Evolutionary conservation across 2,888 invertebrate genomes (phyloP).

Genomic region (Isotomurus palustris): DNA sequence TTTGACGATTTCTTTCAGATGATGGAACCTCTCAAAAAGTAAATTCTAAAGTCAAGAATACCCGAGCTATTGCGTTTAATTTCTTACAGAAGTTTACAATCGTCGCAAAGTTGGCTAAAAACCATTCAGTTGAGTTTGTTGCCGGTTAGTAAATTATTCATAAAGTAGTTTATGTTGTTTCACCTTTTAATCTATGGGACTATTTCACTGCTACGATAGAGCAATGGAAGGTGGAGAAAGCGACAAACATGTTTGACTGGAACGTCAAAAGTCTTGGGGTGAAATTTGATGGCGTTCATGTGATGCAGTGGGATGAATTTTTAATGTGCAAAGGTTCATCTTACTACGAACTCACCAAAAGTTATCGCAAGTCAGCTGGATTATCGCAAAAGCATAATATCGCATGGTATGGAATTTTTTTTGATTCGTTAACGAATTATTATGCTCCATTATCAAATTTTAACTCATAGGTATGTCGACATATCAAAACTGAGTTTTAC

Average conservation of each 20-base stretch:
- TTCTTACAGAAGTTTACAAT: constrained; percentile 43
- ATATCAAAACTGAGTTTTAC: constrained; percentile 44
- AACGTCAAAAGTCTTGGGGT: constrained; percentile 29
- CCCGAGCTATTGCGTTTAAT: constrained; percentile 26
- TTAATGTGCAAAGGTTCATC: constrained; percentile 35
- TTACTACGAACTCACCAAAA: constrained; percentile 30
- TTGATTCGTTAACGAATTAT: constrained; percentile 1
- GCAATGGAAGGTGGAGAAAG: constrained; percentile 39
- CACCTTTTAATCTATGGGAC: neutral
- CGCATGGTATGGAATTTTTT: constrained; percentile 41
- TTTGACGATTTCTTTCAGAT: too few relatives aligned
- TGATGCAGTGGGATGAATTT: constrained; percentile 40
- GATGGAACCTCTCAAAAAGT: too few relatives aligned
- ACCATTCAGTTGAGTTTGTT: constrained; percentile 42
- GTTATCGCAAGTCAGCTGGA: constrained; percentile 34
- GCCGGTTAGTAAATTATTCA: constrained; percentile 27
- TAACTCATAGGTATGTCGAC: constrained; percentile 59
- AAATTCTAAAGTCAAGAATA: neutral
- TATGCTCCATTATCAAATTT: neutral
- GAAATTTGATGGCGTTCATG: constrained; percentile 38
- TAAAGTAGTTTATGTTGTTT: neutral
- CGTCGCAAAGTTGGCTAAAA: constrained; percentile 43
- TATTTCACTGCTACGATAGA: constrained; percentile 24
- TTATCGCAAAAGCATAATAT: constrained; percentile 37
- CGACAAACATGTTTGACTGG: constrained; percentile 40